phyloP scores from a whole-genome alignment of 2,888 invertebrate genomes.

The Drosophila infuscata region DNA sequence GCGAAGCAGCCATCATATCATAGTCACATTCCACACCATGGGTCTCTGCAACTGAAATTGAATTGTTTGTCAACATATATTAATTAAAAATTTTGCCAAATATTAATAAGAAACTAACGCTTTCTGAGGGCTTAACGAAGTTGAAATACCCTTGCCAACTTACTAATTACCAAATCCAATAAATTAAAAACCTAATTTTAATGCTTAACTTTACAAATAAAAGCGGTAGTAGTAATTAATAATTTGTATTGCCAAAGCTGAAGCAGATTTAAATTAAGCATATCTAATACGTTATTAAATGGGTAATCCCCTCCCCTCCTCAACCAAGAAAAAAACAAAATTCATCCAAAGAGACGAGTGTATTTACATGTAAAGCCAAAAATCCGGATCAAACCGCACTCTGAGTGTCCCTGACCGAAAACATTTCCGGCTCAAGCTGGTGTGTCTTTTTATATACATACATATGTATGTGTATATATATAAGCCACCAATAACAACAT shows the following conservation, averaged over 20 bases:
- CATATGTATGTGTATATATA: constrained; percentile 9
- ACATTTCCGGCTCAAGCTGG: constrained; percentile 60
- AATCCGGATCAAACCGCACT: constrained; percentile 48
- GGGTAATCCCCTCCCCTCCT: neutral
- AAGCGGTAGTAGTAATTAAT: neutral
- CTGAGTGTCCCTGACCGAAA: constrained; percentile 62
- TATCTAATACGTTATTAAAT: neutral
- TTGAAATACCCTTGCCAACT: constrained; percentile 21
- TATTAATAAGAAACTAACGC: constrained; percentile 14
- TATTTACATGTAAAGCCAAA: constrained; percentile 44
- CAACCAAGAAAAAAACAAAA: constrained; percentile 2
- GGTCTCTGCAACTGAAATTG: constrained; percentile 56
- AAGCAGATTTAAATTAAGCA: neutral
- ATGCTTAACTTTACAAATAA: neutral
- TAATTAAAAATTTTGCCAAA: constrained; percentile 53
- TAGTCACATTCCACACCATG: constrained; percentile 12
- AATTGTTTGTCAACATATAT: constrained; percentile 58
- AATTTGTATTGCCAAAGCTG: neutral
- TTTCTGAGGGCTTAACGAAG: neutral
- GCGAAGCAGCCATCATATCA: constrained; percentile 13
- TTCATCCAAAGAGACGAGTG: constrained; percentile 7
- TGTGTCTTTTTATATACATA: constrained; percentile 7
- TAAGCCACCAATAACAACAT: constrained; percentile 15
- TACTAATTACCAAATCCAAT: neutral
- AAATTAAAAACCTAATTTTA: neutral